Conservation (phyloP, 2,113 vertebrate species). For the Caloenas nicobarica region DNA sequence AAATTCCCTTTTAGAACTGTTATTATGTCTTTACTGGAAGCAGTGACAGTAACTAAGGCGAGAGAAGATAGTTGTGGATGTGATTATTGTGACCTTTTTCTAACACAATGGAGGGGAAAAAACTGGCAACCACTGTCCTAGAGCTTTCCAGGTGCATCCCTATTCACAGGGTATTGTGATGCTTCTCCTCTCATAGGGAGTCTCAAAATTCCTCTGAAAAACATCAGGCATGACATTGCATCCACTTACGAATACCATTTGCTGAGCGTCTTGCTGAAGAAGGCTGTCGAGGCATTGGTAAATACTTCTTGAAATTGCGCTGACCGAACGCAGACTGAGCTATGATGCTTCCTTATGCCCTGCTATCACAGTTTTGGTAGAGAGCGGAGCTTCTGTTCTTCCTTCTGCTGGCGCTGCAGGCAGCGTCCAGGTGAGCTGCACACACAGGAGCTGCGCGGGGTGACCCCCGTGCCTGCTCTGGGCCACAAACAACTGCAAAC, state of each 20-base stretch:
- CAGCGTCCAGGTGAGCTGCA: background rate
- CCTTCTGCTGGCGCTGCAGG: background rate
- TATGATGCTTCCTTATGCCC: fast-evolving
- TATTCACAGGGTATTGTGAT: background rate
- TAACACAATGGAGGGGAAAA: background rate
- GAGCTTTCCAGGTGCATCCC: background rate
- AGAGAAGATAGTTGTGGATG: background rate
- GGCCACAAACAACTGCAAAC: background rate
- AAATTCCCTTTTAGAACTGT: background rate
- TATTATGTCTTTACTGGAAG: background rate
- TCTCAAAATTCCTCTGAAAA: background rate
- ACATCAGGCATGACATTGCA: background rate
- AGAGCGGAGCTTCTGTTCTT: background rate
- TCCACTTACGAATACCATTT: background rate
- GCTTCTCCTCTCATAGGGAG: background rate
- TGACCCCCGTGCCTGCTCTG: background rate
- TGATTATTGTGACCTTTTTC: background rate
- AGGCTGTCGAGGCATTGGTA: background rate
- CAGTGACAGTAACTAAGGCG: background rate
- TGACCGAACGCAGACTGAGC: background rate
- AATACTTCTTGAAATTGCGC: background rate
- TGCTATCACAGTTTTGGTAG: fast-evolving
- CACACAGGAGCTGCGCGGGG: fast-evolving
- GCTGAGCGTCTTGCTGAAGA: background rate
- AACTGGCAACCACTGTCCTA: background rate